phyloP scores from a whole-genome alignment of 2,888 invertebrate genomes.

The Tuta absoluta region DNA sequence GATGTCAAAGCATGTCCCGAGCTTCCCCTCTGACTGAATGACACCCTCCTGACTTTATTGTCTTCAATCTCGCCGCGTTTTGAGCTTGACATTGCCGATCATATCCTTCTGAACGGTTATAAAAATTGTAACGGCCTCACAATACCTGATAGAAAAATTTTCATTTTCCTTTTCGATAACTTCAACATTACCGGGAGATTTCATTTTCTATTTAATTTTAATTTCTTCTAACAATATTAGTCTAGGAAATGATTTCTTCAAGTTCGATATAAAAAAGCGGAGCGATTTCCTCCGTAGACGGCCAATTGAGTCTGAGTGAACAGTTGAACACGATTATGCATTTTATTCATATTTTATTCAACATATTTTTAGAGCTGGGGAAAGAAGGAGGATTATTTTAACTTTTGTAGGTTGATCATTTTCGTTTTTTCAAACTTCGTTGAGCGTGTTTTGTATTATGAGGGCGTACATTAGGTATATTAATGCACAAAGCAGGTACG shows the following conservation, averaged over 20 bases:
- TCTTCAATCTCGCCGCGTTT: constrained; percentile 40
- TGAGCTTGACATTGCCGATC: constrained; percentile 31
- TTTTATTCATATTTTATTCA: constrained; percentile 22
- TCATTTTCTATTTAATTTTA: constrained; percentile 19
- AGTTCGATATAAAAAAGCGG: constrained; percentile 23
- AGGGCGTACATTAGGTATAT: not conserved
- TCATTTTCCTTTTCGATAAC: constrained; percentile 15
- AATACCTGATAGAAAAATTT: constrained; percentile 11
- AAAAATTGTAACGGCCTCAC: constrained; percentile 31
- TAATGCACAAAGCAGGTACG: not conserved
- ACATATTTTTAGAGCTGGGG: not conserved
- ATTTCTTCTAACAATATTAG: constrained; percentile 18
- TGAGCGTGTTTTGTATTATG: not conserved
- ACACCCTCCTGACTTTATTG: constrained; percentile 47
- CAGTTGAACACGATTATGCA: constrained; percentile 27
- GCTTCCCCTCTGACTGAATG: constrained; percentile 30
- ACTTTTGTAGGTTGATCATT: not conserved
- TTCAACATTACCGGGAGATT: constrained; percentile 15
- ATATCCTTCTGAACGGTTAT: constrained; percentile 30
- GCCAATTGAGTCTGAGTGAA: constrained; percentile 30
- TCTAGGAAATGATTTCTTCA: constrained; percentile 25
- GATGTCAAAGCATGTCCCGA: not conserved
- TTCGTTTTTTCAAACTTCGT: not conserved
- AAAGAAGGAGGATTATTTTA: not conserved
- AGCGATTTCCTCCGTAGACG: constrained; percentile 29